A percentile compares a stretch with the other conserved stretches of the same genome.
These are phyloP conservation scores for Aphodius granarius DNA, from an alignment of 2,888 invertebrate genomes.

Conservation along the genomic window DNA sequence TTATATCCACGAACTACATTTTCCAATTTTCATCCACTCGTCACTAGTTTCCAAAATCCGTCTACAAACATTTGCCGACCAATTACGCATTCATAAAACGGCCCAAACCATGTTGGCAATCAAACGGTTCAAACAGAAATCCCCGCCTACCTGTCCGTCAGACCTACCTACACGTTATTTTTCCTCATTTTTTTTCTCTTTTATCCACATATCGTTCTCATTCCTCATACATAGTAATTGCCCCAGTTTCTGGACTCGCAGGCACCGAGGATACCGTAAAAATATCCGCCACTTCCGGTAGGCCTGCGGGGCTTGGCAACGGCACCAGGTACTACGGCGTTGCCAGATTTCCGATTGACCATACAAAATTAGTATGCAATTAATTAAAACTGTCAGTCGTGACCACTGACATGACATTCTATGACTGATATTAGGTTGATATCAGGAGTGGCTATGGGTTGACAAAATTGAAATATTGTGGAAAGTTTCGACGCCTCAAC, in stretches of 20 bases:
- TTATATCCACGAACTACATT: background rate
- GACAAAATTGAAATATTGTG: too few relatives aligned
- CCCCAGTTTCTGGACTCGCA: background rate
- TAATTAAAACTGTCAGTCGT: too few relatives aligned
- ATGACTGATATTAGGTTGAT: too few relatives aligned
- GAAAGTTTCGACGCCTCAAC: too few relatives aligned
- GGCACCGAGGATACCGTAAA: constrained; percentile 4
- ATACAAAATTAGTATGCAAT: too few relatives aligned
- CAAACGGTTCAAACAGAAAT: background rate
- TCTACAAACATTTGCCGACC: background rate
- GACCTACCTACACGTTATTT: background rate
- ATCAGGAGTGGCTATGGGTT: too few relatives aligned
- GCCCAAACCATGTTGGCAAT: background rate
- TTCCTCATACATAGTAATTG: constrained; percentile 6
- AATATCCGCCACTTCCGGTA: background rate
- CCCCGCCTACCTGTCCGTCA: background rate
- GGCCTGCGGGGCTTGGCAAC: background rate
- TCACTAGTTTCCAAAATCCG: background rate
- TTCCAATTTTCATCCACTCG: background rate
- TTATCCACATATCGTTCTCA: background rate
- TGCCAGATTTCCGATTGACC: too few relatives aligned
- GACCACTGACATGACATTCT: background rate
- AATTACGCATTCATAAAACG: background rate
- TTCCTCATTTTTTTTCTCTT: background rate
- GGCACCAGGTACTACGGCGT: too few relatives aligned